Evolutionary conservation across 2,113 vertebrate species (phyloP), one percentile per base, ranked within the genome.

Genomic region (Recurvirostra avosetta): DNA sequence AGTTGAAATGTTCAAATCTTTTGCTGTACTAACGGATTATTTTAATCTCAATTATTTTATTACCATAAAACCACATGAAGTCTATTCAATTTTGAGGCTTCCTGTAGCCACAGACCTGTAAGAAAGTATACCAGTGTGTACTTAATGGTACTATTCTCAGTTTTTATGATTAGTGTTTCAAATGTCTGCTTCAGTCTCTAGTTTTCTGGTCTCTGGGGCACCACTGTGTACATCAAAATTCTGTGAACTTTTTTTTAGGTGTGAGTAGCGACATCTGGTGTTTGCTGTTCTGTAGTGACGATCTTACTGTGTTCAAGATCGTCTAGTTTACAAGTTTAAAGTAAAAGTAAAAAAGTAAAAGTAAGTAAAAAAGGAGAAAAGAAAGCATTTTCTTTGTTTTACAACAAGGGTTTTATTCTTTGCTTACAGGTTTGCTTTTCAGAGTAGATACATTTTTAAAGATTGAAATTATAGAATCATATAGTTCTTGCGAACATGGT

Each of bases 191-290:
- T 90, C 25, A 66, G 19, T 58, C 12, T 86, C 25, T 17, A 36
- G 18, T 75, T 82, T 59, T 75, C 25, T 21, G 34, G 2, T 90
- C 19, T 6, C 9, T 55, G 29, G 22, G 29, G 8, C 14, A 65
- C 14, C 4, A 26, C 73, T 87, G 68, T 41, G 23, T 26, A 27
- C 14, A 36, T 49, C 8, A 29, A 41, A 78, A 16, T 88, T 59
- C 22, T 27, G 15, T 61, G 32, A 53, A 43, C 41, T 63, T 62
- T 45, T 67, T 67, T 74, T 41, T 47, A 65, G 18, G 9, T 88
- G 74, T 83, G 34, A 73, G 12, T 86, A 79, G 85, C 95, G 95
- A 95, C 92, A 94, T 78, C 94, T 96, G 82, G 49, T 93, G 88
- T 97, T 93, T 50, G 55, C 55, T 90, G 9, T 45, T 94, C 77